Conservation (phyloP, 2,797 vertebrate species). For the Macropus fuliginosus region DNA sequence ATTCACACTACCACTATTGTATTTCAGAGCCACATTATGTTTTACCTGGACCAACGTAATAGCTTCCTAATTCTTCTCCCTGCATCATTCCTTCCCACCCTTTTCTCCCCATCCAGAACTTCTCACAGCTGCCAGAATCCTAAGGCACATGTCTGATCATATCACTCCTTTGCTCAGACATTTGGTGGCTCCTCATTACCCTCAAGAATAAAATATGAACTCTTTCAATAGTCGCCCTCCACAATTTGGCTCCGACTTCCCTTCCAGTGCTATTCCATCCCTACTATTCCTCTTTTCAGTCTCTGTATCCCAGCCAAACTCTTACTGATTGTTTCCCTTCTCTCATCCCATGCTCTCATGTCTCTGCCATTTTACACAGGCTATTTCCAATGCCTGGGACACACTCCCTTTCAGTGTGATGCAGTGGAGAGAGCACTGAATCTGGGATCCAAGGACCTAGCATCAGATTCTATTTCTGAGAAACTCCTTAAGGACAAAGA, state of each 20-base stretch:
- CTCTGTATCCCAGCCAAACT: background rate
- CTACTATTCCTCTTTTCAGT: background rate
- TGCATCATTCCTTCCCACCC: background rate
- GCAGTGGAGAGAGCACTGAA: background rate
- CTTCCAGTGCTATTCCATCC: background rate
- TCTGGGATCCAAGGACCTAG: background rate
- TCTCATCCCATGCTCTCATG: background rate
- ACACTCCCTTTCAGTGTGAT: background rate
- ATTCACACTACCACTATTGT: background rate
- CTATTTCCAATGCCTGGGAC: background rate
- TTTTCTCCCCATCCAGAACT: background rate
- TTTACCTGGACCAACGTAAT: background rate
- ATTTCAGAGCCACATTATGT: background rate
- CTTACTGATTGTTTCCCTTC: background rate
- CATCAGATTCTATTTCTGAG: background rate
- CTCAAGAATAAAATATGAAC: background rate
- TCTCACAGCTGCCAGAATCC: background rate
- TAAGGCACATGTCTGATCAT: background rate
- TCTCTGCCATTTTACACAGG: background rate
- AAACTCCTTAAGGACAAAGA: background rate
- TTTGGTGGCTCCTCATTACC: background rate
- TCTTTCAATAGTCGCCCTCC: background rate
- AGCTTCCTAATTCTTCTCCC: background rate
- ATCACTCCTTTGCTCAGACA: background rate
- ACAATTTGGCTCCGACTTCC: background rate